phyloP scores from a whole-genome alignment of 2,797 vertebrate genomes.

The Gorsachius magnificus region DNA sequence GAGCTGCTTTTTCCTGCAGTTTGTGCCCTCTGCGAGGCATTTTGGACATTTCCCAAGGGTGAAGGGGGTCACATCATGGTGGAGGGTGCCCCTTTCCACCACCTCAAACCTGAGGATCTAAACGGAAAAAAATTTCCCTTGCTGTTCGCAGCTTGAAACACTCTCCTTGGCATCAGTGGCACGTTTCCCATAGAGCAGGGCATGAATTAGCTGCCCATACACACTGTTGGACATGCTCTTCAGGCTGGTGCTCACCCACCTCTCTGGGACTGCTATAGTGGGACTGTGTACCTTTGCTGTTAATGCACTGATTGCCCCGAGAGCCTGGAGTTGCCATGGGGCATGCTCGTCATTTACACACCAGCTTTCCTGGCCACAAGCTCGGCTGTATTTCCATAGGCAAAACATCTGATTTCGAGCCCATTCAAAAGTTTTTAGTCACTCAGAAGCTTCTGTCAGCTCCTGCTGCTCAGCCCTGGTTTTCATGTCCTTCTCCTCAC shows the following conservation, averaged over 20 bases:
- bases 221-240: background rate
- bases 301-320: background rate
- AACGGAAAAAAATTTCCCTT: background rate
- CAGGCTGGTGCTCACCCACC: background rate
- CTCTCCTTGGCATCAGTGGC: background rate
- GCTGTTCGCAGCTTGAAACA: background rate
- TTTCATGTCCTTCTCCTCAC: background rate
- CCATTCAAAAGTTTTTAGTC: background rate
- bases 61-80: fast-evolving
- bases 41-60: background rate
- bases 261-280: background rate
- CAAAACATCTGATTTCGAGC: background rate
- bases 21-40: background rate
- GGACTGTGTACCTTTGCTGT: background rate
- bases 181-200: background rate
- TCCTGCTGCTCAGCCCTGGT: conserved; percentile 2
- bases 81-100: background rate
- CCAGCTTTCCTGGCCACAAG: background rate
- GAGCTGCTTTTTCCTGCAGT: background rate
- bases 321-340: fast-evolving
- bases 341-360: background rate
- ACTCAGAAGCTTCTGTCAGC: background rate
- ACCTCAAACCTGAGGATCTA: background rate
- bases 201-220: background rate
- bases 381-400: background rate